Percentiles rank a stretch among this genome's conserved stretches.
Evolutionary conservation across 2,888 invertebrate species (phyloP).

Genomic region (Hirtodrosophila alboralis): DNA sequence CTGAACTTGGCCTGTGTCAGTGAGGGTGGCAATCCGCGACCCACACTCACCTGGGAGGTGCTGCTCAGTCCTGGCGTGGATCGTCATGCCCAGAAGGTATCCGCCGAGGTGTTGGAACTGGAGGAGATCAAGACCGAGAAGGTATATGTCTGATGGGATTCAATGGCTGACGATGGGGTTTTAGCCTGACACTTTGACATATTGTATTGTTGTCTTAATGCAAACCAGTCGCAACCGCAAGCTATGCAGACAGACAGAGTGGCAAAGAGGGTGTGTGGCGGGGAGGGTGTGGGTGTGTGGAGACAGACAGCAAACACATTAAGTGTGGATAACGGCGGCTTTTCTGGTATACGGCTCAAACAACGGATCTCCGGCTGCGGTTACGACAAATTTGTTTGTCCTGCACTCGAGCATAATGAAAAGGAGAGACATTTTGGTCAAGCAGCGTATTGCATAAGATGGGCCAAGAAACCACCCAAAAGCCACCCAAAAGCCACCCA

Average conservation of each 20-base stretch:
- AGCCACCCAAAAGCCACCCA: slow-evolving; percentile 6
- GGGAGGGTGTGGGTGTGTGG: not conserved
- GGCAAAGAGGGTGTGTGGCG: not conserved
- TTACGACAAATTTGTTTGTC: slow-evolving; percentile 74
- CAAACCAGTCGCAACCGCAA: slow-evolving; percentile 34
- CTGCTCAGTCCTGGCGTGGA: slow-evolving; percentile 86
- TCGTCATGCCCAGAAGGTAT: slow-evolving; percentile 85
- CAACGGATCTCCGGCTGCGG: slow-evolving; percentile 48
- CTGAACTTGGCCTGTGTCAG: slow-evolving; percentile 93
- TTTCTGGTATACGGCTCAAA: slow-evolving; percentile 48
- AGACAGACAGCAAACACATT: slow-evolving; percentile 63
- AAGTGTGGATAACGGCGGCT: slow-evolving; percentile 65
- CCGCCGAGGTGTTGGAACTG: slow-evolving; percentile 84
- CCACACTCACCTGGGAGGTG: slow-evolving; percentile 85
- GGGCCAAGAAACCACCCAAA: slow-evolving; percentile 2
- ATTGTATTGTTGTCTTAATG: slow-evolving; percentile 43
- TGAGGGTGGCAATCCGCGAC: slow-evolving; percentile 91
- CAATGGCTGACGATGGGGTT: slow-evolving; percentile 18
- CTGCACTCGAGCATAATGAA: slow-evolving; percentile 79
- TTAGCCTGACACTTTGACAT: slow-evolving; percentile 49
- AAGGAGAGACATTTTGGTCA: slow-evolving; percentile 76
- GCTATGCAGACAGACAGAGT: slow-evolving; percentile 21
- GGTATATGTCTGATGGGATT: too few relatives aligned
- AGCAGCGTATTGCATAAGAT: slow-evolving; percentile 61
- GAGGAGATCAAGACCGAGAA: slow-evolving; percentile 84